Conservation (phyloP, 35 echinoderm and acorn worm genomes). For the Eucidaris tribuloides region DNA sequence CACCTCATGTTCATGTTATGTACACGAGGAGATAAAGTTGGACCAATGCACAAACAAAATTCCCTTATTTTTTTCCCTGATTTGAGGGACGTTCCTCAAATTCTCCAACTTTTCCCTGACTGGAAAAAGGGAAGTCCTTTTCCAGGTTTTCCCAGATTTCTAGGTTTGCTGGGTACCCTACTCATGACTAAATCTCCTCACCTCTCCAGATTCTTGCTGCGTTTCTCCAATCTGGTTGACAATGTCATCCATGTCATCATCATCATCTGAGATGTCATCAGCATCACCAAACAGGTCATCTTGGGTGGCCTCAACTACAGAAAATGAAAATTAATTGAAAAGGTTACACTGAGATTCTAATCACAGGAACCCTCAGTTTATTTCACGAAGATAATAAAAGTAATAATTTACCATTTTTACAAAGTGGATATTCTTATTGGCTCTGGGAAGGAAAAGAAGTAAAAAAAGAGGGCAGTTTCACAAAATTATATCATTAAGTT, state of each 20-base stretch:
- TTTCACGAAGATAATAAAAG: background rate
- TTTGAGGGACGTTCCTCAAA: too few relatives aligned
- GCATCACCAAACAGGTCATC: conserved; percentile 96
- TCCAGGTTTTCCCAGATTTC: too few relatives aligned
- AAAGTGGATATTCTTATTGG: background rate
- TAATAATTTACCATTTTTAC: background rate
- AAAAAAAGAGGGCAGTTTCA: too few relatives aligned
- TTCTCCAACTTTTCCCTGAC: too few relatives aligned
- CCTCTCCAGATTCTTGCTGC: conserved; percentile 12
- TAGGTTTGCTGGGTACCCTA: too few relatives aligned
- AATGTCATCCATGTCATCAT: conserved; percentile 77
- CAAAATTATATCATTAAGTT: too few relatives aligned
- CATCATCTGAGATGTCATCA: conserved; percentile 92
- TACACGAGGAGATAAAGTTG: too few relatives aligned
- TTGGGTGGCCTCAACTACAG: conserved; percentile 58
- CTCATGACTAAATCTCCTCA: too few relatives aligned
- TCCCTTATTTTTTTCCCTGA: too few relatives aligned
- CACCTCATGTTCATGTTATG: too few relatives aligned
- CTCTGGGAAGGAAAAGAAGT: background rate
- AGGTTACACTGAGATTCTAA: background rate
- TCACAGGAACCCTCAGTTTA: background rate
- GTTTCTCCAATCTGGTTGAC: conserved; percentile 53
- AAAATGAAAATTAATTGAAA: background rate
- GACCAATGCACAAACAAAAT: too few relatives aligned
- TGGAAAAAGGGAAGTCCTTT: too few relatives aligned